A percentile compares a stretch with the other conserved stretches of the same genome.
Evolutionary conservation across 2,113 vertebrate genomes (phyloP).

Genomic region (Mus musculus): DNA sequence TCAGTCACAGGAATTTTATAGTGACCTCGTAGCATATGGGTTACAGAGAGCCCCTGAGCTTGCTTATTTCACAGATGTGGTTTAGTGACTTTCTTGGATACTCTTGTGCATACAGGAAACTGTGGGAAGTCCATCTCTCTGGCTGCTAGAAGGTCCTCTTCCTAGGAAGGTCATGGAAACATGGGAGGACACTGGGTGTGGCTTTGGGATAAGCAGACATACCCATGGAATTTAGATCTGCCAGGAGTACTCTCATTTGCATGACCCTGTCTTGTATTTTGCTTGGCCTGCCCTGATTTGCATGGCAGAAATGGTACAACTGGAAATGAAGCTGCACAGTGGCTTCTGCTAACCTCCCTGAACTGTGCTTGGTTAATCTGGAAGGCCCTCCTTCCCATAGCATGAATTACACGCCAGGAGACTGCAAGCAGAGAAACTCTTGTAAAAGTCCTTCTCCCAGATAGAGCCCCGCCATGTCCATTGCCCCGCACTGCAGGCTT

Average conservation of each 20-base stretch:
- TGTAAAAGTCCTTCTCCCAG: neutral
- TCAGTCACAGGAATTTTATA: constrained; percentile 46
- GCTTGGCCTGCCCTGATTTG: neutral
- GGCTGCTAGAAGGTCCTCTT: neutral
- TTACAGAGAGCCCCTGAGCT: neutral
- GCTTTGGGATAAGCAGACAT: neutral
- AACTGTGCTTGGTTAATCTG: neutral
- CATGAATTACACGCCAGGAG: too few relatives aligned
- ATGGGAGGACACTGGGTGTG: neutral
- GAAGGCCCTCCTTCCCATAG: too few relatives aligned
- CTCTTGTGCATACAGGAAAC: neutral
- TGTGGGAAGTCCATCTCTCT: neutral
- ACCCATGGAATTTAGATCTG: neutral
- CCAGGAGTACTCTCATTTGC: neutral
- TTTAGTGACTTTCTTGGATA: constrained; percentile 8
- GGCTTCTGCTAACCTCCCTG: neutral
- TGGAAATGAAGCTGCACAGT: neutral
- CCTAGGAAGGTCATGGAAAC: neutral
- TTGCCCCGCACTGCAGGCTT: neutral
- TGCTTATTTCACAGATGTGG: neutral
- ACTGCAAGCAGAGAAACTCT: neutral
- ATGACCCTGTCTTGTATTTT: neutral
- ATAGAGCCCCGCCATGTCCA: neutral
- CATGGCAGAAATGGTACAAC: neutral
- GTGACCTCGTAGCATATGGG: constrained; percentile 41